Evolutionary conservation across 2,888 invertebrate genomes (phyloP).

Genomic region (Torymus aiolomorphi): DNA sequence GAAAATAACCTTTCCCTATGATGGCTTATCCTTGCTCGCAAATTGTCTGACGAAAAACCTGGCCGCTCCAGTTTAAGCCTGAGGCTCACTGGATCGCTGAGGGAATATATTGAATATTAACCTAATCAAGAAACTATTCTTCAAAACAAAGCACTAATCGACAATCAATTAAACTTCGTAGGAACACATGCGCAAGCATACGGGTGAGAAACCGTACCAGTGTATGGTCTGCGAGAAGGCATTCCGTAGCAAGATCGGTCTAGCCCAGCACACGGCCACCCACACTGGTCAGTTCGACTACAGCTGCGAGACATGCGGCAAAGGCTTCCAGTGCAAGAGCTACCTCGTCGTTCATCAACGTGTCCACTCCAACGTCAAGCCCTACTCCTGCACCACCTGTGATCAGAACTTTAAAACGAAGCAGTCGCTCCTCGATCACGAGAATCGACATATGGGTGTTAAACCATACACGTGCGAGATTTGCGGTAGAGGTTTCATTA

Average conservation of each 20-base stretch:
- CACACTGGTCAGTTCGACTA: constrained; percentile 80
- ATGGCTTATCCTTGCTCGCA: constrained; percentile 70
- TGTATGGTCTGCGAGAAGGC: constrained; percentile 79
- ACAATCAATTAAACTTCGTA: constrained; percentile 57
- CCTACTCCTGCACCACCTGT: constrained; percentile 79
- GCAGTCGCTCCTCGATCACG: constrained; percentile 79
- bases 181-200: constrained; percentile 80
- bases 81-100: constrained; percentile 68
- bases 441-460: constrained; percentile 79
- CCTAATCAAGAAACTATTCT: too few species aligned
- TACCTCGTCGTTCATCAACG: constrained; percentile 80
- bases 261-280: constrained; percentile 80
- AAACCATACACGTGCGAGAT: constrained; percentile 80
- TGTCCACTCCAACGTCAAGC: constrained; percentile 79
- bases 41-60: constrained; percentile 66
- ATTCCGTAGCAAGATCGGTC: constrained; percentile 79
- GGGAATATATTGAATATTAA: constrained; percentile 57
- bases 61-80: constrained; percentile 64
- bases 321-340: constrained; percentile 80
- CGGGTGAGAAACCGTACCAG: constrained; percentile 80
- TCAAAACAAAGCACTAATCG: background rate
- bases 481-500: constrained; percentile 79
- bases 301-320: constrained; percentile 79
- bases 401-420: constrained; percentile 80
- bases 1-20: constrained; percentile 60